Percentiles rank a stretch among this genome's conserved stretches.
Conservation (phyloP, 1,140 invertebrate species). For the Monomorium pharaonis region DNA sequence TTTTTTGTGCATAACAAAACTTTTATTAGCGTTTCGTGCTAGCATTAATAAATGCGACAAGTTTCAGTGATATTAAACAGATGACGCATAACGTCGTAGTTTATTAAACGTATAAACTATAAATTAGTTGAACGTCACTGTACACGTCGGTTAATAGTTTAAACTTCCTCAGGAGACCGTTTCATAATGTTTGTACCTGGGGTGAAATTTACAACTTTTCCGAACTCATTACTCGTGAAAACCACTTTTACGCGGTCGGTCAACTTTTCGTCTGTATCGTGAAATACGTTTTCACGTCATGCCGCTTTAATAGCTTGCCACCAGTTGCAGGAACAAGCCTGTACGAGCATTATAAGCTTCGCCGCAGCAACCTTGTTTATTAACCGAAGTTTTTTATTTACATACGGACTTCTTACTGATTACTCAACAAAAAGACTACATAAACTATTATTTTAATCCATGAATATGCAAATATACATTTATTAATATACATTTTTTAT, state of each 20-base stretch:
- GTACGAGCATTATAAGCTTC: slow-evolving; percentile 45
- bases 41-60: slow-evolving; percentile 26
- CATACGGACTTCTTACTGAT: not conserved
- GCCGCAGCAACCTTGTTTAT: slow-evolving; percentile 28
- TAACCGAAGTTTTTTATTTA: slow-evolving; percentile 33
- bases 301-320: slow-evolving; percentile 54
- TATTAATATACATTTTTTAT: no score
- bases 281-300: slow-evolving; percentile 60
- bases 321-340: slow-evolving; percentile 51
- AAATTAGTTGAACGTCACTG: slow-evolving; percentile 59
- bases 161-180: slow-evolving; percentile 55
- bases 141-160: slow-evolving; percentile 55
- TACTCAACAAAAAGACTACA: not conserved
- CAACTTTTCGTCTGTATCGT: slow-evolving; percentile 60
- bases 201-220: slow-evolving; percentile 63
- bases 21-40: slow-evolving; percentile 5
- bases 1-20: not conserved
- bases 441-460: slow-evolving; percentile 10
- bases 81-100: slow-evolving; percentile 51
- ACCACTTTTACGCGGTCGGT: slow-evolving; percentile 52
- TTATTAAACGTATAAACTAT: slow-evolving; percentile 58
- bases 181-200: slow-evolving; percentile 49
- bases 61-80: slow-evolving; percentile 49
- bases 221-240: slow-evolving; percentile 62
- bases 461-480: not conserved